Evolutionary conservation across 1,140 invertebrate species (phyloP).

Genomic region (Lanistes nyassanus): DNA sequence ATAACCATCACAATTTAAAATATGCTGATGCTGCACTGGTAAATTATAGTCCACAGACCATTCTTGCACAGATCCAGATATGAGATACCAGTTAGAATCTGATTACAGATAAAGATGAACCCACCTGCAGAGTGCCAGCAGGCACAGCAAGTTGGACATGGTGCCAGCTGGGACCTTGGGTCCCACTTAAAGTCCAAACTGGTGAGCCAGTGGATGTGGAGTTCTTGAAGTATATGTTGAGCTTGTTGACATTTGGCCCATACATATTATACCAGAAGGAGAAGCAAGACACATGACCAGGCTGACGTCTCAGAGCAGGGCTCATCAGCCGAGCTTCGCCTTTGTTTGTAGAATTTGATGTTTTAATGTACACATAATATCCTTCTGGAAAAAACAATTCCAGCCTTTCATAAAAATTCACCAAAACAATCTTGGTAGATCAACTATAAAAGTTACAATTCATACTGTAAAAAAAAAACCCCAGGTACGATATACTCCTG

Average conservation of each 20-base stretch:
- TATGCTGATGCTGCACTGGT: no score
- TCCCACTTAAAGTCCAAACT: slow-evolving; percentile 24
- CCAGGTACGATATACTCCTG: no score
- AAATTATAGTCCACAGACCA: no score
- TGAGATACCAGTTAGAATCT: no score
- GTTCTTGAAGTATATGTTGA: slow-evolving; percentile 50
- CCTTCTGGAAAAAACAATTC: slow-evolving; percentile 63
- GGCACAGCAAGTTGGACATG: slow-evolving; percentile 34
- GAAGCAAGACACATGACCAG: slow-evolving; percentile 42
- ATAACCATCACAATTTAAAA: no score
- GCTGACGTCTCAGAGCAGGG: slow-evolving; percentile 32
- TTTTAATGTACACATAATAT: slow-evolving; percentile 83
- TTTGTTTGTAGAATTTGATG: slow-evolving; percentile 74
- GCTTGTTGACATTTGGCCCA: slow-evolving; percentile 47
- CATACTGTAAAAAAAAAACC: no score
- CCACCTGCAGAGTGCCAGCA: not conserved
- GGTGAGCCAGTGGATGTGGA: slow-evolving; percentile 14
- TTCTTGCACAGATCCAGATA: no score
- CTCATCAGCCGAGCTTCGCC: slow-evolving; percentile 76
- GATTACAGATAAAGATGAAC: not conserved
- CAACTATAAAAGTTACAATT: no score
- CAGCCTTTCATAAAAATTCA: not conserved
- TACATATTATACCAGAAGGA: slow-evolving; percentile 61
- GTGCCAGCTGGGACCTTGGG: slow-evolving; percentile 47
- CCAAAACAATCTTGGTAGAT: not conserved